Conservation (phyloP, 2,888 invertebrate species). For the Clanis bilineata region DNA sequence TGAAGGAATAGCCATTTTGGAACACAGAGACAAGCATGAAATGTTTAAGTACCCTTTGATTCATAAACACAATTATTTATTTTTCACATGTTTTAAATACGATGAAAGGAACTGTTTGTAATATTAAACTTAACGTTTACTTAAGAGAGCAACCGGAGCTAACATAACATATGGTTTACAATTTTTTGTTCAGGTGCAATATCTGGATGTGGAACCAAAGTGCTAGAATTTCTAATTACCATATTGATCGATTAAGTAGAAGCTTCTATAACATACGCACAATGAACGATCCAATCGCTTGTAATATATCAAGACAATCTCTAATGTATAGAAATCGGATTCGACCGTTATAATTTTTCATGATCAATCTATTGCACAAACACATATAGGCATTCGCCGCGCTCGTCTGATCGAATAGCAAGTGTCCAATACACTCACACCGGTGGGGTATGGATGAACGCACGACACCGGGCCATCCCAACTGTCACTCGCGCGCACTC, state of each 20-base stretch:
- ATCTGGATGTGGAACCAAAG: conserved; percentile 65
- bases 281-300: conserved; percentile 62
- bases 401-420: conserved; percentile 72
- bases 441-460: conserved; percentile 34
- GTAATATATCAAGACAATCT: conserved; percentile 57
- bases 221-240: conserved; percentile 73
- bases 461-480: not conserved
- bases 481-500: not conserved
- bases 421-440: conserved; percentile 74
- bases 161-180: conserved; percentile 49
- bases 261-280: conserved; percentile 73
- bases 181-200: conserved; percentile 60
- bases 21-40: conserved; percentile 16
- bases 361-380: conserved; percentile 75
- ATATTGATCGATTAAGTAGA: conserved; percentile 71
- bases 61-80: conserved; percentile 10
- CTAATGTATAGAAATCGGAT: conserved; percentile 51
- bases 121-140: conserved; percentile 17
- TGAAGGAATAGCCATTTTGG: conserved; percentile 2
- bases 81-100: conserved; percentile 5
- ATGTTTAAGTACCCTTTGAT: conserved; percentile 24
- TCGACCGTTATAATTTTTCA: conserved; percentile 50
- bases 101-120: conserved; percentile 11
- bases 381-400: conserved; percentile 71
- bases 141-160: conserved; percentile 64